Conservation (phyloP, 2,888 invertebrate species). For the Parnassius smintheus region DNA sequence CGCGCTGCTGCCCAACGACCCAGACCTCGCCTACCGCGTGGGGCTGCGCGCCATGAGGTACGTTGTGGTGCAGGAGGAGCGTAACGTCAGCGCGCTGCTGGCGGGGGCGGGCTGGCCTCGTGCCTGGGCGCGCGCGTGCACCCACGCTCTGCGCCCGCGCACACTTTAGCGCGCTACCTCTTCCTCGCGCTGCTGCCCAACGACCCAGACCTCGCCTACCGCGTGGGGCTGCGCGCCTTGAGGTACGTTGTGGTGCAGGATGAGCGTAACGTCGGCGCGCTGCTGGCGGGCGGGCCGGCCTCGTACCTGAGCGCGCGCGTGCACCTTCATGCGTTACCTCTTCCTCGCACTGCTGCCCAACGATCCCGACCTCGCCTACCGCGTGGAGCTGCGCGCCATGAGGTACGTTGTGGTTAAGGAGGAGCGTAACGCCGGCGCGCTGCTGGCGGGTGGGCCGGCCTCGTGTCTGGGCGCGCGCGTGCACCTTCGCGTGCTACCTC, state of each 20-base stretch:
- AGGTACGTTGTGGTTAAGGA: slow-evolving; percentile 41
- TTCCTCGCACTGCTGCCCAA: slow-evolving; percentile 88
- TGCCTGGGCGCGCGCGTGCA: slow-evolving; percentile 87
- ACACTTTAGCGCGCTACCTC: slow-evolving; percentile 90
- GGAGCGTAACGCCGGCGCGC: slow-evolving; percentile 49
- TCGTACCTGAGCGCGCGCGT: slow-evolving; percentile 87
- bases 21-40: slow-evolving; percentile 89
- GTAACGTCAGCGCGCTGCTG: slow-evolving; percentile 73
- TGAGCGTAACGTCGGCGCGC: slow-evolving; percentile 86
- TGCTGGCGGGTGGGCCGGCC: slow-evolving; percentile 88
- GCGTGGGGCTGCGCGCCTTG: slow-evolving; percentile 90
- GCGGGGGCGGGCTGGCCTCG: slow-evolving; percentile 88
- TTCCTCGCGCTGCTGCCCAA: slow-evolving; percentile 88
- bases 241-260: slow-evolving; percentile 75
- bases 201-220: slow-evolving; percentile 89
- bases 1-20: slow-evolving; percentile 86
- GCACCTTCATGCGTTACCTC: slow-evolving; percentile 89
- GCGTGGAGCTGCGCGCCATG: slow-evolving; percentile 90
- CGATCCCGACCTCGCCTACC: slow-evolving; percentile 89
- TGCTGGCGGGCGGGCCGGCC: slow-evolving; percentile 88
- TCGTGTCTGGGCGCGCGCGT: slow-evolving; percentile 87
- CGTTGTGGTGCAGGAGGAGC: background rate
- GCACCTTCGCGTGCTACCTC: slow-evolving; percentile 89
- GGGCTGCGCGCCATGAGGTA: slow-evolving; percentile 88
- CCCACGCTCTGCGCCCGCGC: slow-evolving; percentile 91